Base-by-base conservation (phyloP, 2,888 invertebrate species). In the Hydriomena furcata region DNA sequence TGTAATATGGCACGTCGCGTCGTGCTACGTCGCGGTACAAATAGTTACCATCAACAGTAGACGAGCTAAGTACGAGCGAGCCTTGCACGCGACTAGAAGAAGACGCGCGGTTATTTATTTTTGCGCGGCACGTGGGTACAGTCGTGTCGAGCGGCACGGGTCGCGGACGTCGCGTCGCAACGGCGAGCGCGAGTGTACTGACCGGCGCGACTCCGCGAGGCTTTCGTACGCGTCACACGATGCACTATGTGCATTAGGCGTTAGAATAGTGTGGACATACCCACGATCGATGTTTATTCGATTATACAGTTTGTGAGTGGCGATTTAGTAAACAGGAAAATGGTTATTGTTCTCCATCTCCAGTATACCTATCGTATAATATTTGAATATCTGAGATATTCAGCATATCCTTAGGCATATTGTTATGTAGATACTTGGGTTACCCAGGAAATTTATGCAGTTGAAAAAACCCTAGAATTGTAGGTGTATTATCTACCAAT, bases 171-270 rank as follows among this genome's bases (percentile, higher is more conserved):
- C 74, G 71, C 72, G 72, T 70, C 84, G 71, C 74, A 69, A 63
- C 82, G 80, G 73, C 82, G 83, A 77, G 71, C 84, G 82, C 82
- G 85, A 79, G 84, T 79, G 81, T 82, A 88, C 88, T 89, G 88
- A 82, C 84, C 84, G n/a, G n/a, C n/a, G 84, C 75, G 78, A 38
- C 43, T 43, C 32, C 31, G 49, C 37, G 34, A 73, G 75, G 67
- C 73, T 69, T 74, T 80, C 73, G 79, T 76, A 79, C 79, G 77
- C 73, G 68, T 75, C 57, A 52, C 52, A 64, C 68, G 68, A 63
- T 79, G 79, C 80, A 80, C 76, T 79, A 73, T 73, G 68, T 81
- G 79, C 81, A 84, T 71, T n/a, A 67, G 60, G 65, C 74, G 79
- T 78, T 82, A 76, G 82, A 76, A 71, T 79, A 78, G 69, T 67